Percentiles rank a stretch among this genome's conserved stretches.
These are phyloP conservation scores for Ganaspis sp. DNA, from an alignment of 1,140 invertebrate species.

Conservation along the genomic window DNA sequence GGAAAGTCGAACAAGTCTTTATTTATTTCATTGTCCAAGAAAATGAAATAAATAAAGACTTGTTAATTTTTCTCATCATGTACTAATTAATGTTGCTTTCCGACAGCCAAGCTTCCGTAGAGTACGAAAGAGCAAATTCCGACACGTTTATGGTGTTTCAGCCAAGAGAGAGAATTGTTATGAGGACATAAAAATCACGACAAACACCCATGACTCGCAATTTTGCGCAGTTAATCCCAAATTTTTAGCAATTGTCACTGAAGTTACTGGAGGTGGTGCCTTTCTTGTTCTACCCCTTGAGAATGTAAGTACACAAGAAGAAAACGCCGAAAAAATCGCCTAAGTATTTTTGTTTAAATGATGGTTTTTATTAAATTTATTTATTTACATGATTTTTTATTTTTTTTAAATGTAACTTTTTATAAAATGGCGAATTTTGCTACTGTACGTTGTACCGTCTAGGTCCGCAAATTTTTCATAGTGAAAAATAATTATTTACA, in stretches of 20 bases:
- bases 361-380: too few species aligned
- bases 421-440: too few species aligned
- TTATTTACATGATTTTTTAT: too few species aligned
- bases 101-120: slow-evolving; percentile 89
- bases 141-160: slow-evolving; percentile 93
- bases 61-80: slow-evolving; percentile 4
- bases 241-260: slow-evolving; percentile 94
- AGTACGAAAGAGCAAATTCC: slow-evolving; percentile 92
- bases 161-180: slow-evolving; percentile 93
- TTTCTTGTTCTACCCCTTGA: slow-evolving; percentile 94
- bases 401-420: too few species aligned
- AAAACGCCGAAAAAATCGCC: too few species aligned
- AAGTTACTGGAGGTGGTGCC: slow-evolving; percentile 94
- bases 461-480: too few species aligned
- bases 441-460: too few species aligned
- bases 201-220: slow-evolving; percentile 93
- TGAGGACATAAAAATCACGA: slow-evolving; percentile 94
- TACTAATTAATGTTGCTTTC: slow-evolving; percentile 52
- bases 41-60: too few species aligned
- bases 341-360: too few species aligned
- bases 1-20: too few species aligned
- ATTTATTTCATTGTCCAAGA: too few species aligned
- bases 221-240: slow-evolving; percentile 96
- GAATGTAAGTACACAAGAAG: slow-evolving; percentile 86
- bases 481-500: too few species aligned